These are phyloP conservation scores for Amblyteles armatorius DNA, from an alignment of 2,888 invertebrate genomes.

Conservation along the genomic window DNA sequence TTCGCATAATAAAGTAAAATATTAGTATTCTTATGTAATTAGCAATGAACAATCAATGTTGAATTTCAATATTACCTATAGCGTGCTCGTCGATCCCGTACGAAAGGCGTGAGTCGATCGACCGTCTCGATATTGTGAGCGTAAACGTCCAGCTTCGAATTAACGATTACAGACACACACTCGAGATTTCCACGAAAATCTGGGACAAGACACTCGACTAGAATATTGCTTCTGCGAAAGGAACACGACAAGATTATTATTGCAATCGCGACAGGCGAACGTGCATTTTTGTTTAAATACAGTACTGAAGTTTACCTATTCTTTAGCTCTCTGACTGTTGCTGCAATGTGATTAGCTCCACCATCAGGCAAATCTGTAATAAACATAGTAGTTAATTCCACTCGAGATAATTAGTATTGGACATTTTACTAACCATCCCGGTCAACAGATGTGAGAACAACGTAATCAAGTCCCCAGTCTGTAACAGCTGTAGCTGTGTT, in stretches of 20 bases:
- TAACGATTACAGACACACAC: conserved; percentile 91
- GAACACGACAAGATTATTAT: neutral
- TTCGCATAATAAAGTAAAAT: conserved; percentile 39
- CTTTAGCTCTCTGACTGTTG: conserved; percentile 87
- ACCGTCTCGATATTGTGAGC: conserved; percentile 99
- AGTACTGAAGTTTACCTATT: conserved; percentile 73
- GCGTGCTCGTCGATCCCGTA: conserved; percentile 96
- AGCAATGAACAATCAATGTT: neutral
- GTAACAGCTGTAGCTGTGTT: conserved; percentile 97
- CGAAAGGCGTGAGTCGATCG: conserved; percentile 94
- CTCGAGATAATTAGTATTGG: neutral
- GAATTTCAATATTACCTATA: conserved; percentile 86
- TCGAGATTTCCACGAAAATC: conserved; percentile 95
- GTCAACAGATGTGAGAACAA: conserved; percentile 99
- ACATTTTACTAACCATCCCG: conserved; percentile 91
- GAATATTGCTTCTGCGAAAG: conserved; percentile 90
- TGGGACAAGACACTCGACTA: conserved; percentile 98
- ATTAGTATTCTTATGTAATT: neutral
- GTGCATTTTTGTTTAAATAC: neutral
- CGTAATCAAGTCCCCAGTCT: conserved; percentile 98
- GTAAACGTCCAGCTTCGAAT: conserved; percentile 96
- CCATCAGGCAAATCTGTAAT: conserved; percentile 95
- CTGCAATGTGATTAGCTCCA: conserved; percentile 96
- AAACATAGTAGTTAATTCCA: conserved; percentile 13
- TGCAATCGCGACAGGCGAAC: neutral